A percentile compares a stretch with the other conserved stretches of the same genome.
Conservation (phyloP, 1,140 invertebrate species). For the Cephus cinctus region DNA sequence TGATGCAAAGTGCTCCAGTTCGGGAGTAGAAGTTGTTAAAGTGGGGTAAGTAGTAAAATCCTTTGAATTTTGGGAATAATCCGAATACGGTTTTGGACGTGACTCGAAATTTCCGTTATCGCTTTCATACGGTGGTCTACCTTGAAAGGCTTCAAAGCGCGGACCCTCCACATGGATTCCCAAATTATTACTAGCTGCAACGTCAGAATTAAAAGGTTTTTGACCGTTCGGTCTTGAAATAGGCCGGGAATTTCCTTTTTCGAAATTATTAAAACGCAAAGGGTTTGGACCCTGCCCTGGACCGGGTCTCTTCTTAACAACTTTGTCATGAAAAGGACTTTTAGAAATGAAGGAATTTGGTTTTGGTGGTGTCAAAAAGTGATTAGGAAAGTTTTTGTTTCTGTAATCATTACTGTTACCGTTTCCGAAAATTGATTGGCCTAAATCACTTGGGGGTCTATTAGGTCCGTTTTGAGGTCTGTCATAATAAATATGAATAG, state of each 20-base stretch:
- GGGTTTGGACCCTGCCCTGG: no score
- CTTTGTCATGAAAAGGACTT: constrained; percentile 41
- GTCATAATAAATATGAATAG: constrained; percentile 17
- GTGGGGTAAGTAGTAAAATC: constrained; percentile 30
- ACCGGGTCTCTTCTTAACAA: constrained; percentile 36
- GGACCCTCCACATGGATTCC: constrained; percentile 17
- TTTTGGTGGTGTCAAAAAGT: constrained; percentile 46
- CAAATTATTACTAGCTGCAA: constrained; percentile 24
- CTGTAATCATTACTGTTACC: constrained; percentile 18
- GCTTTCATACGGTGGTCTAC: neutral
- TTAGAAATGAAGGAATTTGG: constrained; percentile 37
- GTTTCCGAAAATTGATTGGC: constrained; percentile 19
- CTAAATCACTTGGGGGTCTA: constrained; percentile 8
- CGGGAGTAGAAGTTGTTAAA: constrained; percentile 27
- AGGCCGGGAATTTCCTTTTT: no score
- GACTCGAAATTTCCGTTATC: no score
- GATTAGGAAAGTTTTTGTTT: constrained; percentile 21
- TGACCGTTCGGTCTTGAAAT: no score
- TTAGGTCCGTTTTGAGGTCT: constrained; percentile 10
- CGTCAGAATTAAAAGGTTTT: no score
- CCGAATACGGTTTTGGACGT: no score
- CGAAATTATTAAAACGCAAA: no score
- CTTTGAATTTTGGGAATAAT: no score
- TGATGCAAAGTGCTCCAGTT: constrained; percentile 12
- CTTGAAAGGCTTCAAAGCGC: neutral